A percentile compares a stretch with the other conserved stretches of the same genome.
Evolutionary conservation across 2,888 invertebrate genomes (phyloP).

Genomic region (Tenthredo notha): DNA sequence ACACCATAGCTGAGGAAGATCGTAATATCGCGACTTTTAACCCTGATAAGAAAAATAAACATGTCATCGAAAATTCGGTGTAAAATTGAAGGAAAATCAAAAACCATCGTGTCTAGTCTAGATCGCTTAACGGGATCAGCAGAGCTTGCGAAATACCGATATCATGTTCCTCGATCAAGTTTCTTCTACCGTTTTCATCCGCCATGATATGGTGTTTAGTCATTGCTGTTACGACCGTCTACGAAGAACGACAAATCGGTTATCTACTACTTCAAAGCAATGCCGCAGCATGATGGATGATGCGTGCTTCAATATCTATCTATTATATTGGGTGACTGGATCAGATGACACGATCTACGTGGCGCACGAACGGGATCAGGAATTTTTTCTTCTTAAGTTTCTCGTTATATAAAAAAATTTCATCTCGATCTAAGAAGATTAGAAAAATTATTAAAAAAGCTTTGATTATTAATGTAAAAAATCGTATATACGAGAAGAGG

Average conservation of each 20-base stretch:
- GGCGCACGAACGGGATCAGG: background rate
- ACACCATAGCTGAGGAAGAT: background rate
- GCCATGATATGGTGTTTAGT: background rate
- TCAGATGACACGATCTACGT: constrained; percentile 19
- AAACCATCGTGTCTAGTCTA: background rate
- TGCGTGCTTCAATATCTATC: constrained; percentile 46
- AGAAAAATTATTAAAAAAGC: background rate
- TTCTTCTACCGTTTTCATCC: background rate
- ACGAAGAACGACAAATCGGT: constrained; percentile 31
- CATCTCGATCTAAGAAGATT: background rate
- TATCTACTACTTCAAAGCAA: constrained; percentile 50
- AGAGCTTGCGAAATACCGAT: background rate
- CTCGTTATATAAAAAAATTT: no score
- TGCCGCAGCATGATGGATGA: constrained; percentile 54
- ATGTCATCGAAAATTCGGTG: background rate
- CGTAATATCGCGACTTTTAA: background rate
- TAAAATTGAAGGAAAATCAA: background rate
- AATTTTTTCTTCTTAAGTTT: no score
- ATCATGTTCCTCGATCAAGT: background rate
- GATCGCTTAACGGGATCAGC: background rate
- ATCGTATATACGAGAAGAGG: background rate
- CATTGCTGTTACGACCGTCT: background rate
- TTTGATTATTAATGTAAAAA: background rate
- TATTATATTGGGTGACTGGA: background rate
- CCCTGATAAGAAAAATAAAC: background rate